Base-by-base conservation (phyloP, 2,888 invertebrate genomes). In the Junonia oenone region DNA sequence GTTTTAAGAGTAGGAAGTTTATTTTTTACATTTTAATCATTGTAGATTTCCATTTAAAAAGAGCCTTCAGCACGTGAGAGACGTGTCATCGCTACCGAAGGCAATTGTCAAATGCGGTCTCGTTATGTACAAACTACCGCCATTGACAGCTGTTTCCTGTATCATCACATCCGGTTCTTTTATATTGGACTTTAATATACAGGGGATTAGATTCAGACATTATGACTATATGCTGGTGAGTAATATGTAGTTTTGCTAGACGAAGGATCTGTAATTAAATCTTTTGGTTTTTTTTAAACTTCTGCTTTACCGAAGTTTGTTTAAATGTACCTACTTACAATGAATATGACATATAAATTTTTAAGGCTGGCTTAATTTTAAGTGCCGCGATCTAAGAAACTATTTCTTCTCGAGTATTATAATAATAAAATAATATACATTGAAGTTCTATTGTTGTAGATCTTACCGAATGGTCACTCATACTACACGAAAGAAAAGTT, bases 61-160 rank as follows among this genome's bases (percentile, higher is more conserved):
- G 69, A 76, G 63, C 45, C 59, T 87, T 0, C 88, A 90, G 56
- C 86, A 86, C 51, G 65, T 76, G 0, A 73, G 90, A 0, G 90
- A 90, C 61, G 79, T 89, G 1, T 71, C 82, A 0, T 73, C 81
- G 0, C 61, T 89, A 1, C 90, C 90, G 0, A 89, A 89, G 57
- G 89, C 90, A 1, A 83, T 86, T 6, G 87, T 90, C n/a, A 90
- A 90, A 61, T 89, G 90, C 45, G 90, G 90, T 1, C 75, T 80
- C 5, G 79, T 76, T 38, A 78, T 77, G 76, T 90, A 90, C 71
- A 89, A 90, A 64, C 68, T 90, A 61, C 90, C 90, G 0, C 90
- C 90, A 0, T 73, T 90, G 27, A 81, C 88, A 0, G 86, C 88
- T 0, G 81, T 75, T 1, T 83, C 87, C 9, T 89, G 90, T 68